These are phyloP conservation scores for Drosophila affinis DNA, from an alignment of 2,888 invertebrate species.

Conservation along the genomic window DNA sequence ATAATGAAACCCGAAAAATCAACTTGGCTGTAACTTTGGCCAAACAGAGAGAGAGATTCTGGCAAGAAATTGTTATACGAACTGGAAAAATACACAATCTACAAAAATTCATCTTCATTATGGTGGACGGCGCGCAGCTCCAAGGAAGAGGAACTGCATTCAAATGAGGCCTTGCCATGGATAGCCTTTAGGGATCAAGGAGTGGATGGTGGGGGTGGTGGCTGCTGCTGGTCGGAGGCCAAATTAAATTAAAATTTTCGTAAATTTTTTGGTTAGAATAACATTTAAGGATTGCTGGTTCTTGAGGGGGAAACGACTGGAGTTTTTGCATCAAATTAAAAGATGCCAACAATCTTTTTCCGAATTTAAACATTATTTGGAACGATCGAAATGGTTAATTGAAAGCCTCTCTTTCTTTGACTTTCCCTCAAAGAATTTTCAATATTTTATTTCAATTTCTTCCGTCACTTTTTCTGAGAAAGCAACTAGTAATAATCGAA, in stretches of 20 bases:
- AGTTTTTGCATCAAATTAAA: too few species aligned
- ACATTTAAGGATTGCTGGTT: constrained; percentile 5
- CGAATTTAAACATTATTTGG: neutral
- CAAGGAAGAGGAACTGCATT: constrained; percentile 59
- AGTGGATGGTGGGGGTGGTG: too few species aligned
- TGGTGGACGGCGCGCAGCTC: constrained; percentile 16
- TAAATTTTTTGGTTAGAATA: constrained; percentile 1
- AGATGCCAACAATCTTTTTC: neutral
- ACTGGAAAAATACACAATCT: constrained; percentile 78
- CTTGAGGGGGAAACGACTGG: neutral
- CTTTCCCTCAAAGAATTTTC: neutral
- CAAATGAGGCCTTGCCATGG: constrained; percentile 54
- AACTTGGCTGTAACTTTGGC: constrained; percentile 56
- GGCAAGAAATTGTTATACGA: constrained; percentile 65
- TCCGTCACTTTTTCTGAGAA: neutral
- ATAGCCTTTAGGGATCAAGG: neutral
- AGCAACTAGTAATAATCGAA: constrained; percentile 63
- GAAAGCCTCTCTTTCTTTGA: too few species aligned
- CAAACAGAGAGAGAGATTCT: constrained; percentile 57
- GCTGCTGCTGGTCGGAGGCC: neutral
- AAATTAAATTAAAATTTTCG: constrained; percentile 21
- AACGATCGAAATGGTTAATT: too few species aligned
- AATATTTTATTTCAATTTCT: neutral
- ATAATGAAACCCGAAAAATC: constrained; percentile 46
- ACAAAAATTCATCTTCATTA: constrained; percentile 73